Conservation (phyloP, 2,888 invertebrate genomes). For the Heliothis peltigera region DNA sequence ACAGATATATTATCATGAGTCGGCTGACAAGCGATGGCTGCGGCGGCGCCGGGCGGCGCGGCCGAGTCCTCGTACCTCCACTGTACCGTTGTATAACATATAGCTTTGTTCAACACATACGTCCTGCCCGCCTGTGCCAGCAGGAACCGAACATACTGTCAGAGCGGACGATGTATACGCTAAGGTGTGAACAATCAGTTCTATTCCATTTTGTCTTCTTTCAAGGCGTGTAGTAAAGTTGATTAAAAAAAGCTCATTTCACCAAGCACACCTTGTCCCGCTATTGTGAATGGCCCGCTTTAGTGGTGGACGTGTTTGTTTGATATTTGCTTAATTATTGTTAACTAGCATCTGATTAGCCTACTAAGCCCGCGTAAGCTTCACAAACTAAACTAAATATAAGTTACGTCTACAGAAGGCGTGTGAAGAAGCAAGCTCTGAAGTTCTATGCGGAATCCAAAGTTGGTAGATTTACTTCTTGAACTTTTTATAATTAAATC, state of each 20-base stretch:
- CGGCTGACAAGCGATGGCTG: slow-evolving; percentile 75
- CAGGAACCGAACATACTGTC: slow-evolving; percentile 63
- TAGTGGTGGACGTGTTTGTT: slow-evolving; percentile 67
- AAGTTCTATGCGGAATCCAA: slow-evolving; percentile 58
- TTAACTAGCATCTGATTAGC: slow-evolving; percentile 75
- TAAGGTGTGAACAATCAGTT: slow-evolving; percentile 55
- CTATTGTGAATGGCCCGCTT: slow-evolving; percentile 70
- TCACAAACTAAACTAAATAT: slow-evolving; percentile 74
- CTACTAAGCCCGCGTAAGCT: slow-evolving; percentile 79
- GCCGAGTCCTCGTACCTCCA: slow-evolving; percentile 52
- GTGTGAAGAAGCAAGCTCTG: slow-evolving; percentile 81
- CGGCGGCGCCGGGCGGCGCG: slow-evolving; percentile 52
- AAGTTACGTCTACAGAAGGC: slow-evolving; percentile 80
- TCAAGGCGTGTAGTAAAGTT: slow-evolving; percentile 72
- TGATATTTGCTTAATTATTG: slow-evolving; percentile 71
- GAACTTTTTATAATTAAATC: slow-evolving; percentile 57
- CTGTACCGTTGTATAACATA: slow-evolving; percentile 45
- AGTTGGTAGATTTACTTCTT: slow-evolving; percentile 55
- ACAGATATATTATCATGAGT: slow-evolving; percentile 79
- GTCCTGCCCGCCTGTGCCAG: slow-evolving; percentile 64
- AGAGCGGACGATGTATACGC: slow-evolving; percentile 38
- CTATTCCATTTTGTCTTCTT: slow-evolving; percentile 65
- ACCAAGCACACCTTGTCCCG: slow-evolving; percentile 80
- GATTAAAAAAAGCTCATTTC: slow-evolving; percentile 71
- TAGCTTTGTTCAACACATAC: slow-evolving; percentile 40